Evolutionary conservation across 2,113 vertebrate species (phyloP), one percentile per base, ranked within the genome.

Genomic region (Poecilia latipinna): DNA sequence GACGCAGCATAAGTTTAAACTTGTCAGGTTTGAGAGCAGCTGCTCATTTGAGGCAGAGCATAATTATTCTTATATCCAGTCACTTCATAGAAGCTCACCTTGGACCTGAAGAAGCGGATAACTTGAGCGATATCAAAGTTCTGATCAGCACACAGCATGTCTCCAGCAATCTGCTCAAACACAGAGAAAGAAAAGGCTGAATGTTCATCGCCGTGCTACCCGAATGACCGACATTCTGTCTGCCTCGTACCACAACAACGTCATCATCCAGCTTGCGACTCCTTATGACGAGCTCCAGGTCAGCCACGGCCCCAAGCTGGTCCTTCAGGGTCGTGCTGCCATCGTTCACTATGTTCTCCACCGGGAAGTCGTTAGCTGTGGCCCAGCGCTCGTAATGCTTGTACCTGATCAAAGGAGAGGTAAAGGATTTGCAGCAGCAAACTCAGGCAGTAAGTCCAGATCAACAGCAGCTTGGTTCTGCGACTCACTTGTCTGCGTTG

Each of bases 371-470:
- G 33, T 94, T 95, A 0, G 95, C 95, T 1, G 95, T 96, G 31
- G 95, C 95, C 95, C 95, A 96, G 77, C 95, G 95, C 78, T 96
- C 95, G 42, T 93, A 96, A 84, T 96, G 89, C 61, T 96, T 96
- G 48, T 94, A 96, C 84, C 95, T 96, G 69, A 0, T 74, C 13
- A 26, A 33, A 68, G n/a, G 7, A 68, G 26, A 68, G 17, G 1
- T 13, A 32, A 51, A 54, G 15, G 10, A 0, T 22, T 33, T 31
- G 15, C 2, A 29, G 3, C 7, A 2, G 11, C 13, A 31, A 54
- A 17, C 11, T 1, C 31, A n/a, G 17, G 32, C 0, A 8, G 42
- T 4, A 42, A 1, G 17, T 32, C 15, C 0, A 24, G 24, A 61
- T 51, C 4, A 7, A 17, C 51, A 33, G 10, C 29, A n/a, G 2